Evolutionary conservation across 2,113 vertebrate species (phyloP).

Genomic region (Cryptotis parvus): DNA sequence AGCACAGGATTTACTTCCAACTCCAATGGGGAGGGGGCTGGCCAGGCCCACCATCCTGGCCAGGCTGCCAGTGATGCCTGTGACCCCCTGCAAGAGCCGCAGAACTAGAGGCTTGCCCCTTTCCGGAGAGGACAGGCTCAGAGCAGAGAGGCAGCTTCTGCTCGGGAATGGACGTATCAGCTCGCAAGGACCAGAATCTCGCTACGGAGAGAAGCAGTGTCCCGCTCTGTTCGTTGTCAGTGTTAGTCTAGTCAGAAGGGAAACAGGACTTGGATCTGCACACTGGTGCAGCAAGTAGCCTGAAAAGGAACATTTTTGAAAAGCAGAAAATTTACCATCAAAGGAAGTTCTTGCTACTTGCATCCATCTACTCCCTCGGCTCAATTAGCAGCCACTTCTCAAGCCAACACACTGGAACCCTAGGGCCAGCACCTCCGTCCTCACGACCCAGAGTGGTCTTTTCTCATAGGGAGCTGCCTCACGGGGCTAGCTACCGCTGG

Average conservation of each 20-base stretch:
- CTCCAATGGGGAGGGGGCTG: not conserved
- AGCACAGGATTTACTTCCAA: slow-evolving; percentile 38
- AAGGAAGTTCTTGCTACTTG: slow-evolving; percentile 44
- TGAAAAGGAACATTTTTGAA: slow-evolving; percentile 61
- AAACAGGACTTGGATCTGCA: not conserved
- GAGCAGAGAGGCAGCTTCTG: slow-evolving; percentile 29
- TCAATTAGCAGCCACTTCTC: slow-evolving; percentile 31
- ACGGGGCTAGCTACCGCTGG: not conserved
- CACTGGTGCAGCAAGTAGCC: slow-evolving; percentile 2
- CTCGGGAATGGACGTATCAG: slow-evolving; percentile 37
- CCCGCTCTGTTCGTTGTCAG: slow-evolving; percentile 30
- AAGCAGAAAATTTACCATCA: slow-evolving; percentile 41
- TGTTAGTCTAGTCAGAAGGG: slow-evolving; percentile 48
- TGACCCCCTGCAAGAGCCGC: slow-evolving; percentile 9
- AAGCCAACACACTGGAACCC: slow-evolving; percentile 39
- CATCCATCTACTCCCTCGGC: slow-evolving; percentile 24
- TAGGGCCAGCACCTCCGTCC: slow-evolving; percentile 3
- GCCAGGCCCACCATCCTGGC: slow-evolving; percentile 8
- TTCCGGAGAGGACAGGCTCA: slow-evolving; percentile 22
- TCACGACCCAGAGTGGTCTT: slow-evolving; percentile 19
- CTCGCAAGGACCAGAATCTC: slow-evolving; percentile 17
- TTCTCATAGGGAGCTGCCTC: slow-evolving; percentile 23
- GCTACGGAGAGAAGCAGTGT: slow-evolving; percentile 35
- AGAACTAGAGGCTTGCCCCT: not conserved
- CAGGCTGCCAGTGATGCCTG: not conserved